Evolutionary conservation across 2,888 invertebrate species (phyloP).

Genomic region (Acrocera orbiculus): DNA sequence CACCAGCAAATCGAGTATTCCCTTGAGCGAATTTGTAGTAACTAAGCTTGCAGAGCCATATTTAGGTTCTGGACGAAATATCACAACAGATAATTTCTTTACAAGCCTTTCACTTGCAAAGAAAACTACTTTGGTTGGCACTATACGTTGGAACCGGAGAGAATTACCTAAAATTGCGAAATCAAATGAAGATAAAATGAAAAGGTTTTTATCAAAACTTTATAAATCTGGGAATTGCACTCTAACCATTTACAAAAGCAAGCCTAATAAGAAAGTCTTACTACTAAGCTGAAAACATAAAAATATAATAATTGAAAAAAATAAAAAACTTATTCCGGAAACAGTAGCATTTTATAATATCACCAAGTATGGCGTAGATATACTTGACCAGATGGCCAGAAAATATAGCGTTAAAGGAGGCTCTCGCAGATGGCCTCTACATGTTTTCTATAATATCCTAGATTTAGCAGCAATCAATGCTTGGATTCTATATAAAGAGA

Average conservation of each 20-base stretch:
- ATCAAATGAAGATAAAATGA: too few relatives aligned
- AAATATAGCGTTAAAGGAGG: constrained; percentile 12
- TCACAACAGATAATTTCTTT: constrained; percentile 16
- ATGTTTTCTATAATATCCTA: constrained; percentile 12
- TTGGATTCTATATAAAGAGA: too few relatives aligned
- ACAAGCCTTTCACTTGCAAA: constrained; percentile 4
- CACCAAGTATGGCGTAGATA: constrained; percentile 11
- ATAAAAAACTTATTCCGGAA: constrained; percentile 12
- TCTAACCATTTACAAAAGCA: too few relatives aligned
- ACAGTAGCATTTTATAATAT: constrained; percentile 12
- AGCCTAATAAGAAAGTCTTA: too few relatives aligned
- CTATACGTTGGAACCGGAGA: constrained; percentile 2
- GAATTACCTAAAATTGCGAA: too few relatives aligned
- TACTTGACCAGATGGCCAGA: constrained; percentile 12
- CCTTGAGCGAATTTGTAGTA: too few relatives aligned
- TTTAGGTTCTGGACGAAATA: constrained; percentile 13
- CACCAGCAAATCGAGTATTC: constrained; percentile 7
- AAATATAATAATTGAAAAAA: too few relatives aligned
- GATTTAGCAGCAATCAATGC: too few relatives aligned
- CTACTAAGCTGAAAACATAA: too few relatives aligned
- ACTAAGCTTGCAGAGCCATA: constrained; percentile 15
- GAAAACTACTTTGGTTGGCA: constrained; percentile 2
- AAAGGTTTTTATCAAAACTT: too few relatives aligned
- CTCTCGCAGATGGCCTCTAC: constrained; percentile 12
- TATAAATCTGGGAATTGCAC: too few relatives aligned